phyloP scores from a whole-genome alignment of 2,888 invertebrate genomes.

The Chymomyza procnemis region DNA sequence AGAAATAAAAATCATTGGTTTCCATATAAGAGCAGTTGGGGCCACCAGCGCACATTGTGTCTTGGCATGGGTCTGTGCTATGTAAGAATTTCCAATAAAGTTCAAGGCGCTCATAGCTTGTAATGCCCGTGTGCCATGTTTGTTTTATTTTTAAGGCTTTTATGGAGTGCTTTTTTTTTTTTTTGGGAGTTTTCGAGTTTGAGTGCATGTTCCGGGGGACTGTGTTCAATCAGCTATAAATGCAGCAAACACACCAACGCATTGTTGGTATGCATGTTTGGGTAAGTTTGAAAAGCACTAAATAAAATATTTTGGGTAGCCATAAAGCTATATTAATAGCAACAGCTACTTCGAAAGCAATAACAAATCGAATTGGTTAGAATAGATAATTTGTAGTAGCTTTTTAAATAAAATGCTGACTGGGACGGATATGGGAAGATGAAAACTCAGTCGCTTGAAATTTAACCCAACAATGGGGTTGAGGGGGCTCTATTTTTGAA shows the following conservation, averaged over 20 bases:
- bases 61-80: constrained; percentile 49
- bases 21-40: constrained; percentile 26
- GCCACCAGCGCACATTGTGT: constrained; percentile 7
- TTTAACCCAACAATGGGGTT: not conserved
- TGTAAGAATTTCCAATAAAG: constrained; percentile 38
- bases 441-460: not conserved
- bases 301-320: constrained; percentile 14
- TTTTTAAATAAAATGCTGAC: not conserved
- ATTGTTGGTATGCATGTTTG: constrained; percentile 61
- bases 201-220: not conserved
- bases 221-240: not conserved
- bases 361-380: not conserved
- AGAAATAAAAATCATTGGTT: constrained; percentile 48
- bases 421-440: not conserved
- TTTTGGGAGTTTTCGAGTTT: not conserved
- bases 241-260: constrained; percentile 29
- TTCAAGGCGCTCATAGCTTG: constrained; percentile 61
- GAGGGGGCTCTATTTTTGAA: too few relatives aligned
- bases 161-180: not conserved
- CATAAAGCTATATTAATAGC: not conserved
- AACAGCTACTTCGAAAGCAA: not conserved
- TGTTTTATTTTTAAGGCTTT: constrained; percentile 60
- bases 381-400: not conserved
- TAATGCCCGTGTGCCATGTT: constrained; percentile 37
- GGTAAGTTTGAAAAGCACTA: constrained; percentile 54